phyloP scores from a whole-genome alignment of 1,140 invertebrate genomes.

The Drosophila malerkotliana region DNA sequence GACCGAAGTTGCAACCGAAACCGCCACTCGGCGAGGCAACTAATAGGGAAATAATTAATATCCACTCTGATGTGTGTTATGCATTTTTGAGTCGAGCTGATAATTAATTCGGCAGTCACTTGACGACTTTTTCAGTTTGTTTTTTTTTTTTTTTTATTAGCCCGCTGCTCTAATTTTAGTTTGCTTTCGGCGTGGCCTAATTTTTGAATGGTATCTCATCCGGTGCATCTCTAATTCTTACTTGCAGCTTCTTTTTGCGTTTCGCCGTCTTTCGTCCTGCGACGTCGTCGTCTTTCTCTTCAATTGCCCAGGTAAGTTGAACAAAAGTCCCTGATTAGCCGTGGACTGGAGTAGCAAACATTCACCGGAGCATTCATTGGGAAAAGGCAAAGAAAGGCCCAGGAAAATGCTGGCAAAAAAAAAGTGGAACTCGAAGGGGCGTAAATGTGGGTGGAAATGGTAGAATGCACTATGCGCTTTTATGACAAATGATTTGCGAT shows the following conservation, averaged over 20 bases:
- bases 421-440: slow-evolving; percentile 2
- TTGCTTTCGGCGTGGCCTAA: slow-evolving; percentile 8
- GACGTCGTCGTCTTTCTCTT: slow-evolving; percentile 1
- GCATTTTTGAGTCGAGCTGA: slow-evolving; percentile 30
- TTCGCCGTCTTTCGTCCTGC: slow-evolving; percentile 10
- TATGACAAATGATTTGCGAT: slow-evolving; percentile 79
- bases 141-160: slow-evolving; percentile 2
- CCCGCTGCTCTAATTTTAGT: slow-evolving; percentile 16
- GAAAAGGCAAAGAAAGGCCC: slow-evolving; percentile 6
- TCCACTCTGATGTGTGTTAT: slow-evolving; percentile 35
- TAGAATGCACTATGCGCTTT: slow-evolving; percentile 58
- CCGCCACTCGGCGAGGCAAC: slow-evolving; percentile 20
- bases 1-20: slow-evolving; percentile 19
- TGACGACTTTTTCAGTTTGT: slow-evolving; percentile 31
- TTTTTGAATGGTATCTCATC: slow-evolving; percentile 23
- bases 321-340: slow-evolving; percentile 54
- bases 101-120: slow-evolving; percentile 41
- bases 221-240: slow-evolving; percentile 8
- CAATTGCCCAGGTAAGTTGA: slow-evolving; percentile 52
- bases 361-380: slow-evolving; percentile 29
- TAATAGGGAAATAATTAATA: slow-evolving; percentile 71
- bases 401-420: neutral
- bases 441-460: neutral
- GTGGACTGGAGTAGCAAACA: slow-evolving; percentile 20
- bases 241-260: slow-evolving; percentile 41